phyloP scores from a whole-genome alignment of 2,113 vertebrate species.

The Rhagologus leucostigma region DNA sequence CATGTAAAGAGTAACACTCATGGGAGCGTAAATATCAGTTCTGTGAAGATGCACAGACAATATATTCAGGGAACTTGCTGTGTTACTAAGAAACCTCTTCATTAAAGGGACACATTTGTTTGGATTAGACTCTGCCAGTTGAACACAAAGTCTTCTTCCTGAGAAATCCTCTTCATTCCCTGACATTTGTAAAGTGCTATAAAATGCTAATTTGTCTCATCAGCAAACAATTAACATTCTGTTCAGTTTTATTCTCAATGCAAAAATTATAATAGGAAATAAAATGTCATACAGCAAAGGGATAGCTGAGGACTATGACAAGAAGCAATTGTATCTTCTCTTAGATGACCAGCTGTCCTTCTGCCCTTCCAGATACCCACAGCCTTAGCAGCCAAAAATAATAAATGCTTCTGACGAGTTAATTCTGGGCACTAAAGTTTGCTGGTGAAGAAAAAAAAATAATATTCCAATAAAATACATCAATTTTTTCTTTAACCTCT shows the following conservation, averaged over 20 bases:
- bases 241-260: not conserved
- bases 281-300: not conserved
- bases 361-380: not conserved
- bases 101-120: constrained; percentile 33
- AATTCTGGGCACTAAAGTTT: not conserved
- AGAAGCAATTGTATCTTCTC: not conserved
- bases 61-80: not conserved
- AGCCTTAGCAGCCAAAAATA: not conserved
- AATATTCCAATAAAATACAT: not conserved
- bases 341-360: not conserved
- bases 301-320: not conserved
- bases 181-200: constrained; percentile 47
- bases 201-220: constrained; percentile 40
- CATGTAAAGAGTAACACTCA: not conserved
- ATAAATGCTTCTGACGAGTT: not conserved
- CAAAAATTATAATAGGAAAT: not conserved
- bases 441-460: not conserved
- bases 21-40: not conserved
- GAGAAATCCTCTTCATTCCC: not conserved
- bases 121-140: not conserved
- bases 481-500: not conserved
- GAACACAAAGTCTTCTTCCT: constrained; percentile 11
- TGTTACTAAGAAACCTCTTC: constrained; percentile 8
- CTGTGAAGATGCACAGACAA: not conserved
- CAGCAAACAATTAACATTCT: constrained; percentile 16